Base-by-base conservation (phyloP, 2,888 invertebrate species). In the Drosophila neotestacea region DNA sequence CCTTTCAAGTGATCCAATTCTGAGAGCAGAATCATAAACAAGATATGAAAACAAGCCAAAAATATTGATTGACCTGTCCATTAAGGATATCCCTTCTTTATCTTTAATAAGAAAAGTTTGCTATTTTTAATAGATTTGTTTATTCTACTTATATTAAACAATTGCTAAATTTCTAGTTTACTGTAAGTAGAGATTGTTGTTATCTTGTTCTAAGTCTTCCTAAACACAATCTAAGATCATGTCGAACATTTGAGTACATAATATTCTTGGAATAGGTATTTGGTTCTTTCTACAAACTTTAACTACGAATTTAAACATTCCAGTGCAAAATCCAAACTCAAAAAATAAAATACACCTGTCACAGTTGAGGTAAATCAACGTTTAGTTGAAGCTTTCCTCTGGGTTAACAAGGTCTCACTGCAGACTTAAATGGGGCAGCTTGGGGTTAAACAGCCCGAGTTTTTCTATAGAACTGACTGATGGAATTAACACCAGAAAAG, bases 1-100 rank as follows among this genome's bases (percentile, higher is more conserved):
- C 44, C 48, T 38, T 41, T 75, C 38, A 3, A 11, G 44, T 54
- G 70, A 44, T 61, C 52, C 51, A 44, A 47, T 48, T 63, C 46
- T 10, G 10, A 28, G 47, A 11, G 11, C 38, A 27, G 39, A 36
- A 58, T 44, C 11, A 16, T 6, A 38, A 28, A 30, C 38, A 48
- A 30, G 27, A 30, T 50, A 27, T 9, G 28, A 42, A 39, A 41
- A 11, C 5, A 11, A 22, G 7, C 13, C 11, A 22, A 22, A 22
- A 22, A 2, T 22, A 22, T 22, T 22, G 22, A 22, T 3, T 22
- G 22, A 22, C 0, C 16, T 16, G 16, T 16, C 4, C 34, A 9
- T 34, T 34, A 34, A 34, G 1, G 6, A 4, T 34, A 34, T 10
- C 1, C 34, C 6, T 34, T 10, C 9, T 9, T 34, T 10, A 32